phyloP scores from a whole-genome alignment of 2,113 vertebrate species.

The Psittacula cyanocephala region DNA sequence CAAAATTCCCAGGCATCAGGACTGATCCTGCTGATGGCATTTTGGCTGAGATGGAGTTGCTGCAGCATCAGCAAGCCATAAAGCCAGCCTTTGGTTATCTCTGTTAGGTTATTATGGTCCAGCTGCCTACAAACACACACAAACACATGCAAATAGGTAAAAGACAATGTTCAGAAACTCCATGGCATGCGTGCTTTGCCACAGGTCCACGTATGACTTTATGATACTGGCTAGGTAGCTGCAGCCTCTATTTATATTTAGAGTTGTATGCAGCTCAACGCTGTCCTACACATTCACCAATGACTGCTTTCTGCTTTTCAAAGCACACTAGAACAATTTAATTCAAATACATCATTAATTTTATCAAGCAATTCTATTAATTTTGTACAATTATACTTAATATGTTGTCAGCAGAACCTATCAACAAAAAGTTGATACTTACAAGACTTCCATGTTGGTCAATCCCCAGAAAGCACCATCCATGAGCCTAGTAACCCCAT shows the following conservation, averaged over 20 bases:
- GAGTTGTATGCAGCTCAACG: neutral
- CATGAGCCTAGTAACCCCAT: conserved; percentile 88
- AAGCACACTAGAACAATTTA: neutral
- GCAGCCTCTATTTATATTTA: neutral
- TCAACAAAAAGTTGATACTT: conserved; percentile 60
- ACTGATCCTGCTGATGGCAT: conserved; percentile 90
- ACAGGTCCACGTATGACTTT: neutral
- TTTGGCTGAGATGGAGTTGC: conserved; percentile 93
- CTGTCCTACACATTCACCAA: neutral
- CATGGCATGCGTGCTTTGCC: neutral
- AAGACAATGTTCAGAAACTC: conserved; percentile 8
- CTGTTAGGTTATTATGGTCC: conserved; percentile 95
- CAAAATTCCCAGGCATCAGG: conserved; percentile 97
- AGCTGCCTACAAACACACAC: conserved; percentile 81
- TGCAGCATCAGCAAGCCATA: conserved; percentile 92
- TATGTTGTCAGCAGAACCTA: neutral
- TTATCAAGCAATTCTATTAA: neutral
- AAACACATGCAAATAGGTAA: conserved; percentile 8
- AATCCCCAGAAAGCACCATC: conserved; percentile 97
- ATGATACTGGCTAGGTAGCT: neutral
- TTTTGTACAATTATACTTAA: neutral
- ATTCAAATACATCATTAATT: neutral
- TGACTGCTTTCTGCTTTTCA: neutral
- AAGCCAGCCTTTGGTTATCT: conserved; percentile 96
- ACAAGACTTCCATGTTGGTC: conserved; percentile 93